Percentiles rank a stretch among this genome's conserved stretches.
Evolutionary conservation across 2,797 vertebrate species (phyloP).

Genomic region (Danio jaintianensis): DNA sequence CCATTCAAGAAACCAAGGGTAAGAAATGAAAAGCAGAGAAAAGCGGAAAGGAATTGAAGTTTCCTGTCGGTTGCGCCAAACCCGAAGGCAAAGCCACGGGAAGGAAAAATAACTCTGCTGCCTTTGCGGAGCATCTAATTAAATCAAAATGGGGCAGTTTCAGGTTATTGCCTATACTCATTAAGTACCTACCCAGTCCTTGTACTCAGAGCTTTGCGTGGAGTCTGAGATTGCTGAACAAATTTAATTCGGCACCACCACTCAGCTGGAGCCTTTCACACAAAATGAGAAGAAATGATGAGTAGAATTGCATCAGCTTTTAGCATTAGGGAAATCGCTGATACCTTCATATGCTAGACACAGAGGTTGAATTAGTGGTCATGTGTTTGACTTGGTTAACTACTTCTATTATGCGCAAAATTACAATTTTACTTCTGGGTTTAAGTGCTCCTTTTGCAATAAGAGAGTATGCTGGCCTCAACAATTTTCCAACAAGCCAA

Average conservation of each 20-base stretch:
- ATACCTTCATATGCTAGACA: slow-evolving; percentile 35
- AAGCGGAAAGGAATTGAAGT: slow-evolving; percentile 48
- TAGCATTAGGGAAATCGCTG: slow-evolving; percentile 28
- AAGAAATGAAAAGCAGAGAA: slow-evolving; percentile 47
- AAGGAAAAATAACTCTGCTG: slow-evolving; percentile 67
- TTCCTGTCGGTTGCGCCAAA: slow-evolving; percentile 38
- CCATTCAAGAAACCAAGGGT: slow-evolving; percentile 27
- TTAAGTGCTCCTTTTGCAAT: slow-evolving; percentile 18
- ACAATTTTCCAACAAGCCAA: not conserved
- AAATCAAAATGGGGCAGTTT: slow-evolving; percentile 66
- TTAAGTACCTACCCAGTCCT: slow-evolving; percentile 59
- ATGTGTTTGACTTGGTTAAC: slow-evolving; percentile 41
- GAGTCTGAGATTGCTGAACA: slow-evolving; percentile 47
- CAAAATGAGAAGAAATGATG: slow-evolving; percentile 55
- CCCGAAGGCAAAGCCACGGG: slow-evolving; percentile 4
- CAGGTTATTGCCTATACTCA: slow-evolving; percentile 61
- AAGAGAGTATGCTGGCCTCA: slow-evolving; percentile 1
- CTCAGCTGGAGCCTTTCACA: slow-evolving; percentile 48
- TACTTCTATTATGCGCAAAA: slow-evolving; percentile 32
- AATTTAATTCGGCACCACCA: slow-evolving; percentile 58
- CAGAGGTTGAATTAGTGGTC: slow-evolving; percentile 33
- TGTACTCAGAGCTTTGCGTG: slow-evolving; percentile 49
- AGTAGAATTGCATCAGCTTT: slow-evolving; percentile 32
- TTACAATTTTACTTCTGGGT: slow-evolving; percentile 3
- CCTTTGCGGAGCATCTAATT: slow-evolving; percentile 71